A percentile compares a stretch with the other conserved stretches of the same genome.
These are phyloP conservation scores for Harmothoe impar DNA, from an alignment of 2,888 invertebrate species.

Conservation along the genomic window DNA sequence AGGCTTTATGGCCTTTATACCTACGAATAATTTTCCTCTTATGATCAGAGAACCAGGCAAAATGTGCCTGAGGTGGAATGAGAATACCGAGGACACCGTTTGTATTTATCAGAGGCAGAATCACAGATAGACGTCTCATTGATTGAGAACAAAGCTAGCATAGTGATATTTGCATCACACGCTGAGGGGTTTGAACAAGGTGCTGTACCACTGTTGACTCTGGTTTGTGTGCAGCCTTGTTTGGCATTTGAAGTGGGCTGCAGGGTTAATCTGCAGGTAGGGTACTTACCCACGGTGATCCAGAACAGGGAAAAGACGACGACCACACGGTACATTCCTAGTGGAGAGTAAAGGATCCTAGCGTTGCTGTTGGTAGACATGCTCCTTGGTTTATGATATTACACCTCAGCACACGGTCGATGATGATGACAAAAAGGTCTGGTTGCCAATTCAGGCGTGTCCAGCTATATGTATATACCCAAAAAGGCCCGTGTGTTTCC, in stretches of 20 bases:
- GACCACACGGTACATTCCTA: constrained; percentile 55
- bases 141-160: no score
- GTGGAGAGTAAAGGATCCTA: constrained; percentile 37
- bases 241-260: not conserved
- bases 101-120: no score
- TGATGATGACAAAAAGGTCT: not conserved
- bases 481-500: not conserved
- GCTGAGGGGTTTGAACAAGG: not conserved
- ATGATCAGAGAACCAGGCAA: no score
- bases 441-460: not conserved
- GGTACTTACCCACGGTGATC: constrained; percentile 38
- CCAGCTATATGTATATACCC: not conserved
- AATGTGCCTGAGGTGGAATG: no score
- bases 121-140: no score
- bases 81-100: no score
- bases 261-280: not conserved
- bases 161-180: no score
- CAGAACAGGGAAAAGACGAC: constrained; percentile 50
- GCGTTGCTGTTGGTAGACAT: not conserved
- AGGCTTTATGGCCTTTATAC: no score
- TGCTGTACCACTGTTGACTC: not conserved
- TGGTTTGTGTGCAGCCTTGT: not conserved
- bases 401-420: not conserved
- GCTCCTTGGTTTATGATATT: not conserved
- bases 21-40: no score